These are phyloP conservation scores for Wiebesia pumilae DNA, from an alignment of 1,140 invertebrate genomes.

Conservation along the genomic window DNA sequence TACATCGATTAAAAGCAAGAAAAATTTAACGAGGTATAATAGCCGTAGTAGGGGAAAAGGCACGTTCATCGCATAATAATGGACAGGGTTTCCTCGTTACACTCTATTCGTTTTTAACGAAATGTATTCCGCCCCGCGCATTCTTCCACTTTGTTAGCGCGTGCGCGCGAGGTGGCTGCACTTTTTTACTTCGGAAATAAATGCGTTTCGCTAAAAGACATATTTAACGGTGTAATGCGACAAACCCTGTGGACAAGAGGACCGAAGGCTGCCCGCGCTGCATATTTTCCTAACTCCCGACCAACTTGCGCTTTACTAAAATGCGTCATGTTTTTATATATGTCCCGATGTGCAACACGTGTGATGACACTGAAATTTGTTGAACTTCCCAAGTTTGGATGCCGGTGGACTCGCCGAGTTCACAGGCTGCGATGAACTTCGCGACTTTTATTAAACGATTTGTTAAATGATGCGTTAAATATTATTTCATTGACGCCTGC, in stretches of 20 bases:
- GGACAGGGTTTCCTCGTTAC: slow-evolving; percentile 52
- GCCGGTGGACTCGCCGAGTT: not conserved
- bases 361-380: slow-evolving; percentile 54
- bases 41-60: slow-evolving; percentile 44
- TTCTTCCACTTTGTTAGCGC: slow-evolving; percentile 60
- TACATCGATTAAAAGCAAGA: slow-evolving; percentile 55
- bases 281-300: slow-evolving; percentile 63
- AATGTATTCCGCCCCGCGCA: slow-evolving; percentile 57
- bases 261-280: slow-evolving; percentile 35
- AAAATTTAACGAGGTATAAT: slow-evolving; percentile 54
- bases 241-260: slow-evolving; percentile 54
- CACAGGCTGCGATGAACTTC: slow-evolving; percentile 31
- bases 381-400: slow-evolving; percentile 41
- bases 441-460: slow-evolving; percentile 50
- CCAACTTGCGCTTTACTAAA: slow-evolving; percentile 49
- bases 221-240: slow-evolving; percentile 65
- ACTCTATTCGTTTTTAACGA: slow-evolving; percentile 54
- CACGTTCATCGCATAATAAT: slow-evolving; percentile 52
- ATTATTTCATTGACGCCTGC: slow-evolving; percentile 2
- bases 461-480: slow-evolving; percentile 45
- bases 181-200: slow-evolving; percentile 65
- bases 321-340: slow-evolving; percentile 29
- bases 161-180: slow-evolving; percentile 52
- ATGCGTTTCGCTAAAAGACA: slow-evolving; percentile 64
- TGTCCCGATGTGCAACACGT: slow-evolving; percentile 48